A percentile compares a stretch with the other conserved stretches of the same genome.
These are phyloP conservation scores for Ptilonorhynchus violaceus DNA, from an alignment of 2,113 vertebrate genomes.

Conservation along the genomic window DNA sequence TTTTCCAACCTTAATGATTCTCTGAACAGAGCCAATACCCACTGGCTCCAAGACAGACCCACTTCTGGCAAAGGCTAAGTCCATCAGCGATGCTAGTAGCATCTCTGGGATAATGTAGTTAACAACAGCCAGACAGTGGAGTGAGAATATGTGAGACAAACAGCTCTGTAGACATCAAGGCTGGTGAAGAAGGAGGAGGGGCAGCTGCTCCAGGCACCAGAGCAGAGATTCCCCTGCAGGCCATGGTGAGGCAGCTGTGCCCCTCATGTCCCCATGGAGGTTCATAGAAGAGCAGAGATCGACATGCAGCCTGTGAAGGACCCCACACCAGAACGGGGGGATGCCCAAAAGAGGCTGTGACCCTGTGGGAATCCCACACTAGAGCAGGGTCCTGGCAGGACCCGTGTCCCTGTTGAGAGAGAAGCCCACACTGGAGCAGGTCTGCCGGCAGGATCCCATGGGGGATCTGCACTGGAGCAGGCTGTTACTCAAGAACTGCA, in stretches of 20 bases:
- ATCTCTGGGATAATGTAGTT: neutral
- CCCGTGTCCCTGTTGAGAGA: neutral
- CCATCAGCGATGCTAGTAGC: fast-evolving
- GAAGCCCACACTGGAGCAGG: neutral
- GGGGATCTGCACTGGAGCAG: neutral
- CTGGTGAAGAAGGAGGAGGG: neutral
- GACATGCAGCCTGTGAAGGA: neutral
- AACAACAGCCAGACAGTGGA: neutral
- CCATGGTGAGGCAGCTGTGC: neutral
- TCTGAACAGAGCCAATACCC: neutral
- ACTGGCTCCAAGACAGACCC: neutral
- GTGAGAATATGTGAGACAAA: neutral
- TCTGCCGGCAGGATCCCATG: neutral
- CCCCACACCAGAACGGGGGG: fast-evolving
- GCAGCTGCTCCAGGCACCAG: neutral
- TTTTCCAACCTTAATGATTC: neutral
- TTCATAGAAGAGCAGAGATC: neutral
- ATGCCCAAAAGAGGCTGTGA: neutral
- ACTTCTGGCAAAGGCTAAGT: neutral
- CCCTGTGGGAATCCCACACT: neutral
- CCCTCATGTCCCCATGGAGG: neutral
- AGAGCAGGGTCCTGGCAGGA: neutral
- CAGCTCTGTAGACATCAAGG: neutral
- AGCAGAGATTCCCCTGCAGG: neutral
- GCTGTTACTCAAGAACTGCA: neutral